phyloP scores from a whole-genome alignment of 2,113 vertebrate species.

The Limnothrissa miodon region DNA sequence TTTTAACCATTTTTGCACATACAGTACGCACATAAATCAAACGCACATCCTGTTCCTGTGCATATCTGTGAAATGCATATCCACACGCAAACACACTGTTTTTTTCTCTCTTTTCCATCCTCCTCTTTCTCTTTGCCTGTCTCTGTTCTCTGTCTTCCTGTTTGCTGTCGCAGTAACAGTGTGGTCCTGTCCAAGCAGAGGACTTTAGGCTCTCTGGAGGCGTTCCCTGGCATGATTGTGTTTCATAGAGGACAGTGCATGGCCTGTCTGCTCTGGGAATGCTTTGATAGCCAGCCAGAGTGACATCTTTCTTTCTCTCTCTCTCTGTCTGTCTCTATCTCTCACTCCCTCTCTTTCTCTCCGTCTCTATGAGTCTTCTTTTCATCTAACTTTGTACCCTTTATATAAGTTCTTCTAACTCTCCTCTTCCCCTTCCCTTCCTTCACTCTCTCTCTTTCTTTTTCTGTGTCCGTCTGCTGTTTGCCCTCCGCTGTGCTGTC shows the following conservation, averaged over 20 bases:
- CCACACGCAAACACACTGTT: background rate
- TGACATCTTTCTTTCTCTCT: conserved; percentile 14
- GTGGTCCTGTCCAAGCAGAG: background rate
- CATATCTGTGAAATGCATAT: background rate
- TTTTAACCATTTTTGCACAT: background rate
- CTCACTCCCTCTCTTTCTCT: background rate
- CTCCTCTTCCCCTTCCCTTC: background rate
- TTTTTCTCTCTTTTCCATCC: background rate
- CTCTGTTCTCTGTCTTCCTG: background rate
- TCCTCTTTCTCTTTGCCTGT: background rate
- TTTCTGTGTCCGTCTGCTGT: background rate
- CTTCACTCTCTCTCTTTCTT: background rate
- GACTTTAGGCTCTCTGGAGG: background rate
- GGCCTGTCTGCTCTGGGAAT: background rate
- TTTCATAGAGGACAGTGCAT: background rate
- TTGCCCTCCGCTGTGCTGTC: background rate
- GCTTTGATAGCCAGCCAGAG: background rate
- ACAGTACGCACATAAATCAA: background rate
- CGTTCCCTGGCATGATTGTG: background rate
- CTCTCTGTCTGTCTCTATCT: background rate
- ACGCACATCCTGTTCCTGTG: background rate
- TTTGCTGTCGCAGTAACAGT: background rate
- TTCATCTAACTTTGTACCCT: background rate
- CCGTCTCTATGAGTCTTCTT: no score
- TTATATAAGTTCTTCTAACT: background rate